A percentile compares a stretch with the other conserved stretches of the same genome.
phyloP scores from a whole-genome alignment of 2,113 vertebrate species.

The Ochotona princeps region DNA sequence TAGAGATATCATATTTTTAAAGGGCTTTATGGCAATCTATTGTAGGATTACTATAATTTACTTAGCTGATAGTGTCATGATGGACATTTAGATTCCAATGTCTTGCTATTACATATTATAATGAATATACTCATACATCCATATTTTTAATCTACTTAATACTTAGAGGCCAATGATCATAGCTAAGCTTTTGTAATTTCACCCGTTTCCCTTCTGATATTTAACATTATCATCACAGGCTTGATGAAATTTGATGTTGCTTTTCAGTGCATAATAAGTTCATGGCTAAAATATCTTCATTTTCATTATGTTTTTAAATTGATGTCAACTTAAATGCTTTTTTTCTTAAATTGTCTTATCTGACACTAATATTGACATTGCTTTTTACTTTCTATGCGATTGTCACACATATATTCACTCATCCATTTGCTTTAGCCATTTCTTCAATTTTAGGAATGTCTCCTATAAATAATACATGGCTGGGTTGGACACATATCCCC shows the following conservation, averaged over 20 bases:
- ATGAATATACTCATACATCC: slow-evolving; percentile 24
- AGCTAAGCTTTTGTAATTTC: slow-evolving; percentile 43
- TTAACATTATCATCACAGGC: slow-evolving; percentile 23
- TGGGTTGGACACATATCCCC: not conserved
- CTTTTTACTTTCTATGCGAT: slow-evolving; percentile 9
- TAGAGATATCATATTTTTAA: not conserved
- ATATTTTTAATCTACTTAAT: slow-evolving; percentile 41
- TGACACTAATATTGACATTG: not conserved
- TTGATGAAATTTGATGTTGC: slow-evolving; percentile 35
- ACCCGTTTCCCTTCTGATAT: slow-evolving; percentile 38
- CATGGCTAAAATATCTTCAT: slow-evolving; percentile 7
- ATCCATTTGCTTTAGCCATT: not conserved
- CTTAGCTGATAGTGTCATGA: not conserved
- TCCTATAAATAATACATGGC: not conserved
- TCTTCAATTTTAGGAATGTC: not conserved
- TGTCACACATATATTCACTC: not conserved
- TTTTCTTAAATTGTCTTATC: slow-evolving; percentile 36
- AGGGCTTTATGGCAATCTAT: not conserved
- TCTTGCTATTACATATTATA: slow-evolving; percentile 46
- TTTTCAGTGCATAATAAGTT: not conserved
- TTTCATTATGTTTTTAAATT: not conserved
- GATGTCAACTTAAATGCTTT: slow-evolving; percentile 3
- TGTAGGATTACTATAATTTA: slow-evolving; percentile 21
- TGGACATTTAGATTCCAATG: slow-evolving; percentile 22
- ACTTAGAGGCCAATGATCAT: slow-evolving; percentile 11